Conservation (phyloP, 1,140 invertebrate species). For the Grapholita molesta region DNA sequence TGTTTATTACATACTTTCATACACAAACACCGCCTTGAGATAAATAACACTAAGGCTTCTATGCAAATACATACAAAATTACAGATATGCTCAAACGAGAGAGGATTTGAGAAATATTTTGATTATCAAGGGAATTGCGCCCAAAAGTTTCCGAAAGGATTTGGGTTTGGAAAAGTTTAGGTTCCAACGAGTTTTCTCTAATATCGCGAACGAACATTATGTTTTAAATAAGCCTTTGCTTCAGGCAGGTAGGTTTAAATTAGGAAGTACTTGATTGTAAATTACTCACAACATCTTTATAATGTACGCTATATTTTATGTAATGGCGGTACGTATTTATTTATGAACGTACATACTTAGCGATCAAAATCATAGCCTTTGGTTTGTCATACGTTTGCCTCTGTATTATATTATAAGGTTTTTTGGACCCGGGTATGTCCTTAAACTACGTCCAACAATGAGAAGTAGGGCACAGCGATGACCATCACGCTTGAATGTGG, state of each 20-base stretch:
- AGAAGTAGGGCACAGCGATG: too few relatives aligned
- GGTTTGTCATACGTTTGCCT: too few relatives aligned
- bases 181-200: conserved; percentile 13
- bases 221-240: conserved; percentile 5
- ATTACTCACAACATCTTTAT: not conserved
- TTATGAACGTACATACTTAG: too few relatives aligned
- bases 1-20: not conserved
- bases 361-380: too few relatives aligned
- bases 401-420: too few relatives aligned
- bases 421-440: too few relatives aligned
- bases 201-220: conserved; percentile 4
- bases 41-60: not conserved
- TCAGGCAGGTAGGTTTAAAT: not conserved
- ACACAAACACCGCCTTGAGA: not conserved
- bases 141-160: conserved; percentile 8
- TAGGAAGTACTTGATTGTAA: not conserved
- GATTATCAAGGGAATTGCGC: conserved; percentile 9
- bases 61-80: not conserved
- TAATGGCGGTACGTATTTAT: too few relatives aligned
- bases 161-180: conserved; percentile 13
- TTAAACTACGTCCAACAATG: too few relatives aligned
- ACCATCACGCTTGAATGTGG: too few relatives aligned
- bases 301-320: too few relatives aligned
- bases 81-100: conserved; percentile 8
- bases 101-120: conserved; percentile 15